A percentile compares a stretch with the other conserved stretches of the same genome.
Conservation (phyloP, 2,797 vertebrate genomes). For the Poliocrania exsul region DNA sequence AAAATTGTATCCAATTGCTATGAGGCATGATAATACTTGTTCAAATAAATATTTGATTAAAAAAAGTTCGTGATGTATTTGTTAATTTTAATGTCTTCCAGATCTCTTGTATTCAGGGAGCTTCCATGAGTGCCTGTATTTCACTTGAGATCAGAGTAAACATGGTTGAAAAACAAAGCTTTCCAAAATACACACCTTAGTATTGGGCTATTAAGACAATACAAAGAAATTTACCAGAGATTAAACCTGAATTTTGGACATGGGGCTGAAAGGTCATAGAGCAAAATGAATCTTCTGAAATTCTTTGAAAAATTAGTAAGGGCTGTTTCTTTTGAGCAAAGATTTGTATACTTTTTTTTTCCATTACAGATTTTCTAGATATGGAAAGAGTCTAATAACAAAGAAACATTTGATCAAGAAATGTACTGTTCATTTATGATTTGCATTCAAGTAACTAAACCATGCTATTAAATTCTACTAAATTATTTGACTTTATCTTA, state of each 20-base stretch:
- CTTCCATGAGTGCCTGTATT: not conserved
- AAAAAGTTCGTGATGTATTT: not conserved
- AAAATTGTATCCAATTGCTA: not conserved
- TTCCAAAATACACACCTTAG: not conserved
- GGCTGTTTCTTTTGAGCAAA: fast-evolving
- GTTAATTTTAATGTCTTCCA: not conserved
- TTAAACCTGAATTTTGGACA: not conserved
- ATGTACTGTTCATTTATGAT: not conserved
- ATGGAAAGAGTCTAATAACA: not conserved
- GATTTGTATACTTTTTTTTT: not conserved
- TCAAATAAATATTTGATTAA: not conserved
- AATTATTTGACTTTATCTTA: not conserved
- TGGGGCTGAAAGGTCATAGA: not conserved
- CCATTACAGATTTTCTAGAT: not conserved
- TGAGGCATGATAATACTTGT: not conserved
- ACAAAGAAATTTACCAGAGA: not conserved
- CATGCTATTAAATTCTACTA: not conserved
- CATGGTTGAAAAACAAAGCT: not conserved
- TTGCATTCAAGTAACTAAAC: not conserved
- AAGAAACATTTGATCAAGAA: not conserved
- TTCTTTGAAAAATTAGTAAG: not conserved
- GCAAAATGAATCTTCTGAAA: not conserved
- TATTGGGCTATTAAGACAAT: not conserved
- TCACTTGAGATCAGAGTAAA: not conserved
- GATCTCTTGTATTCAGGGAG: fast-evolving